Evolutionary conservation across 2,797 vertebrate species (phyloP).

Genomic region (Loris lydekkerianus): DNA sequence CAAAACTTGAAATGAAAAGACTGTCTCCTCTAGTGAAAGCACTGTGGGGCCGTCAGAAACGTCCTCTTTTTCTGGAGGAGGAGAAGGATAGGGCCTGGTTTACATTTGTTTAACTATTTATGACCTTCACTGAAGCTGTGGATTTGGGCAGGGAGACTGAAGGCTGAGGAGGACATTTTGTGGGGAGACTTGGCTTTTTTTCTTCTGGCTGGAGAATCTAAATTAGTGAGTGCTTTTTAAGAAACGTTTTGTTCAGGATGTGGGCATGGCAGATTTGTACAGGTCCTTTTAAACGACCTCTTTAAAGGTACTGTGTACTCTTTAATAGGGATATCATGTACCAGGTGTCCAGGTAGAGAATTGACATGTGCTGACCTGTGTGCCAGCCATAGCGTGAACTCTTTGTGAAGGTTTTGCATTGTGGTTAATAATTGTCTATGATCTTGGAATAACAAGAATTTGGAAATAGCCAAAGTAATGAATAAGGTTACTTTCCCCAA

Average conservation of each 20-base stretch:
- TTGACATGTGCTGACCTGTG: constrained; percentile 44
- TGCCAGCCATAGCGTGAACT: constrained; percentile 36
- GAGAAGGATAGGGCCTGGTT: neutral
- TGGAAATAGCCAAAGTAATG: constrained; percentile 45
- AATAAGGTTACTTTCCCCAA: constrained; percentile 44
- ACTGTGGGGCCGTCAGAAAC: neutral
- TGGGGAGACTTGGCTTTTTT: constrained; percentile 36
- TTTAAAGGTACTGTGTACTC: constrained; percentile 67
- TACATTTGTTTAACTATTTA: constrained; percentile 47
- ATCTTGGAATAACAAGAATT: constrained; percentile 62
- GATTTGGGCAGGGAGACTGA: neutral
- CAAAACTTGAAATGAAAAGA: constrained; percentile 24
- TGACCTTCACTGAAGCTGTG: constrained; percentile 28
- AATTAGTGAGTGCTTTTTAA: neutral
- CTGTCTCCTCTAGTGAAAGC: neutral
- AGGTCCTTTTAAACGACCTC: constrained; percentile 69
- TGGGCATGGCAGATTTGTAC: constrained; percentile 52
- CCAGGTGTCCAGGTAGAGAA: constrained; percentile 58
- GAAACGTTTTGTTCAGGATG: constrained; percentile 69
- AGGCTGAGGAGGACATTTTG: constrained; percentile 74
- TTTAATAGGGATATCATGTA: constrained; percentile 65
- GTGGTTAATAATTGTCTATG: constrained; percentile 71
- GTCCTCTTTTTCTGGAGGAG: neutral
- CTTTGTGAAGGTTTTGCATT: constrained; percentile 63
- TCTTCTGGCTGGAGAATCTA: constrained; percentile 19